Evolutionary conservation across 64 coral and sea anemone species (phyloP), one percentile per base, ranked within the genome.

Genomic region (Stichodactyla mertensii): DNA sequence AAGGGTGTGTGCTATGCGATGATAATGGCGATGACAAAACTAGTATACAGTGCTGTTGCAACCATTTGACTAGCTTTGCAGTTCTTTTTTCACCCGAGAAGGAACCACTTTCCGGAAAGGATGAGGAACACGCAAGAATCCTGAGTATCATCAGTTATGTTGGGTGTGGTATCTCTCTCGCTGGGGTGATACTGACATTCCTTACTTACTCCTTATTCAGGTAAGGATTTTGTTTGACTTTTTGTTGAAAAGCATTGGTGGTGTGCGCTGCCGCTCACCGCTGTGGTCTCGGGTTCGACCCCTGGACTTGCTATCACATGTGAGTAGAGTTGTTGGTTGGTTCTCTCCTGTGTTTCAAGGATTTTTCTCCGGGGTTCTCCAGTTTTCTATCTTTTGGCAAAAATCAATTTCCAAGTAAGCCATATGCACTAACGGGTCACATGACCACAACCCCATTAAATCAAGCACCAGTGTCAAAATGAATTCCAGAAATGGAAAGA

Each of bases 61-160:
- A 95, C 89, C 93, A 95, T 84, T 89, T 95, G 93, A 95, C 93
- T 5, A 95, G 90, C 84, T 95, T 95, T 89, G 94, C 94, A 4
- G 91, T 95, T 12, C 20, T 95, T 2, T 95, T 95, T 83, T 89
- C 94, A 62, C 86, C 94, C 10, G 54, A 82, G n/a, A 91, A 85
- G 57, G 56, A 87, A n/a, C 80, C 52, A 56, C 71, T 51, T 13
- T 55, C 55, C 52, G 20, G 60, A 7, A 24, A 67, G 31, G 54
- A 83, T 53, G 6, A 85, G 4, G 5, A 28, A 22, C 90, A 89
- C 16, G 71, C 84, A 78, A 16, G 58, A 55, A 87, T 89, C 4
- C 77, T 95, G 66, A 89, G 87, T 55, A 87, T 95, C 58, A 92
- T 95, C n/a, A 87, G 71, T 19, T 95, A 95, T 71, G 81, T 95